Evolutionary conservation across 2,797 vertebrate genomes (phyloP).

Genomic region (Aotus griseimembra): DNA sequence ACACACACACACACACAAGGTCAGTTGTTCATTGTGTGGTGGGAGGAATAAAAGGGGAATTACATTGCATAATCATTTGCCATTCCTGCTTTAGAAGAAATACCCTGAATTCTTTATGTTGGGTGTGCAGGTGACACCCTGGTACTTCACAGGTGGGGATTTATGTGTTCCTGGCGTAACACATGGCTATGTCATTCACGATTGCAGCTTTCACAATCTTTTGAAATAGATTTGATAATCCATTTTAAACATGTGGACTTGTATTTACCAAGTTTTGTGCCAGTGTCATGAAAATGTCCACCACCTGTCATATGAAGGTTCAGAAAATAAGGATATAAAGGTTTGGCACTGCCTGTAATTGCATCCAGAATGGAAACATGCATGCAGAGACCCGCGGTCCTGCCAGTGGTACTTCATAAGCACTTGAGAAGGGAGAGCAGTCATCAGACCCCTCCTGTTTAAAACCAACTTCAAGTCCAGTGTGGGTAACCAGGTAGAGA

Average conservation of each 20-base stretch:
- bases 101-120: conserved; percentile 52
- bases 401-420: not conserved
- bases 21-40: not conserved
- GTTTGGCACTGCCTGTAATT: not conserved
- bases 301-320: not conserved
- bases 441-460: not conserved
- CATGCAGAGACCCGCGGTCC: accelerated
- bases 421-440: not conserved
- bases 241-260: conserved; percentile 4
- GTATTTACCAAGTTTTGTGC: not conserved
- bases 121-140: not conserved
- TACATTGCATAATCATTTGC: not conserved
- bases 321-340: not conserved
- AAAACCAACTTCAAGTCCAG: not conserved
- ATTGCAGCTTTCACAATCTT: not conserved
- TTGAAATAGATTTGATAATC: conserved; percentile 38
- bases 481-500: not conserved
- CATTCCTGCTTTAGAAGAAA: not conserved
- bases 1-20: not conserved
- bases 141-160: not conserved
- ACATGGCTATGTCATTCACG: conserved; percentile 18
- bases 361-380: not conserved
- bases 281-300: not conserved
- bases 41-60: conserved; percentile 11
- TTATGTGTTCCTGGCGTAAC: not conserved